Percentiles rank a stretch among this genome's conserved stretches.
These are phyloP conservation scores for Dendrolimus pini DNA, from an alignment of 2,888 invertebrate species.

Conservation along the genomic window DNA sequence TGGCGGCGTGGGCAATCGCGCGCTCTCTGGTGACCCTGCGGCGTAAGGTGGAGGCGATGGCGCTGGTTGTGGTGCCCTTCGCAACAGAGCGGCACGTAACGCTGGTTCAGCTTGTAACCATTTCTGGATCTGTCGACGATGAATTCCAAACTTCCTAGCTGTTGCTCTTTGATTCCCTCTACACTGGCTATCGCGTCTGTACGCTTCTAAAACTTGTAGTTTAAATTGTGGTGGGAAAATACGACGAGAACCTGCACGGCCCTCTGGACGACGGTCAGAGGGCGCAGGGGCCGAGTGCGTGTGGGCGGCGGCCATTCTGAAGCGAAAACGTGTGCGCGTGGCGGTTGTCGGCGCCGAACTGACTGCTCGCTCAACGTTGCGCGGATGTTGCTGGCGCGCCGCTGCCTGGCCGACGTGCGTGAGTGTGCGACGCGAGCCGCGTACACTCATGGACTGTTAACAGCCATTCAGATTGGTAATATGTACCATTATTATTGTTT, in stretches of 20 bases:
- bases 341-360: conserved; percentile 71
- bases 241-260: conserved; percentile 86
- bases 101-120: conserved; percentile 92
- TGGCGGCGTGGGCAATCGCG: conserved; percentile 62
- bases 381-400: conserved; percentile 71
- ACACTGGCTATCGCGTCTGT: conserved; percentile 90
- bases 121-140: conserved; percentile 93
- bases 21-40: conserved; percentile 62
- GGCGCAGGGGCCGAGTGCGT: conserved; percentile 64
- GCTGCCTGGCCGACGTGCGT: conserved; percentile 67
- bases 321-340: conserved; percentile 57
- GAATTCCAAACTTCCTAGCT: conserved; percentile 92
- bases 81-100: conserved; percentile 82
- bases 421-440: conserved; percentile 57
- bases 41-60: conserved; percentile 67
- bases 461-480: conserved; percentile 3
- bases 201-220: conserved; percentile 91
- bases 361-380: conserved; percentile 62
- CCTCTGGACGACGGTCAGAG: conserved; percentile 69
- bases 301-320: conserved; percentile 65
- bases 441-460: conserved; percentile 25
- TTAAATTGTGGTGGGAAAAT: conserved; percentile 94
- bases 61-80: conserved; percentile 65
- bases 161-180: conserved; percentile 93
- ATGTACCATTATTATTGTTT: background rate